Evolutionary conservation across 2,888 invertebrate species (phyloP), one percentile per base, ranked within the genome.

Genomic region (Deroplatys truncata): DNA sequence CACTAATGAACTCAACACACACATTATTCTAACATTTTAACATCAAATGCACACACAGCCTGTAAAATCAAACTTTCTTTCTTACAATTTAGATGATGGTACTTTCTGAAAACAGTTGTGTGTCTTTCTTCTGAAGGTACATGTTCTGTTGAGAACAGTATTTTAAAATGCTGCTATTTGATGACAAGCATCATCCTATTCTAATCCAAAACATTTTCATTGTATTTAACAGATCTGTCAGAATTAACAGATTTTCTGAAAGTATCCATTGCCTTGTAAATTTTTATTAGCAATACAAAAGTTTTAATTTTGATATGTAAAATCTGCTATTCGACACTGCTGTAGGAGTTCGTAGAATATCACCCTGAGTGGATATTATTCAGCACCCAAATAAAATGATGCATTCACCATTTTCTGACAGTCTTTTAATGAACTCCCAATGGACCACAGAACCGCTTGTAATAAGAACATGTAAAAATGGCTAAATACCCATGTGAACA

Each of bases 371-470:
- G 82, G 83, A 83, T 87, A 20, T 83, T 87, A 83, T 83, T 72
- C 28, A n/a, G 28, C 43, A 83, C 28, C 29, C n/a, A 85, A 25
- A 13, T 25, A 29, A 31, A 85, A n/a, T 85, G n/a, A 85, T 43
- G 43, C 85, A 49, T 20, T 1, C 85, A 43, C 85, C 85, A 56
- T 85, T 85, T 49, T 49, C 28, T 35, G 9, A 82, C 5, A 82
- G 49, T 28, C 25, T 7, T 72, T 72, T n/a, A 28, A 56, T 31
- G 20, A 25, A 25, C 56, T 83, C 43, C 28, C 28, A 15, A 43
- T 87, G 87, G 87, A 87, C 87, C 83, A 35, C 87, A 87, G 10
- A 87, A 87, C 87, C 83, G 28, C 84, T 84, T 84, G n/a, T 16
- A 29, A 84, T 29, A 31, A 31, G 13, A 20, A 28, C 13, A 84